Evolutionary conservation across 2,113 vertebrate genomes (phyloP), one percentile per base, ranked within the genome.

Genomic region (Saccopteryx leptura): DNA sequence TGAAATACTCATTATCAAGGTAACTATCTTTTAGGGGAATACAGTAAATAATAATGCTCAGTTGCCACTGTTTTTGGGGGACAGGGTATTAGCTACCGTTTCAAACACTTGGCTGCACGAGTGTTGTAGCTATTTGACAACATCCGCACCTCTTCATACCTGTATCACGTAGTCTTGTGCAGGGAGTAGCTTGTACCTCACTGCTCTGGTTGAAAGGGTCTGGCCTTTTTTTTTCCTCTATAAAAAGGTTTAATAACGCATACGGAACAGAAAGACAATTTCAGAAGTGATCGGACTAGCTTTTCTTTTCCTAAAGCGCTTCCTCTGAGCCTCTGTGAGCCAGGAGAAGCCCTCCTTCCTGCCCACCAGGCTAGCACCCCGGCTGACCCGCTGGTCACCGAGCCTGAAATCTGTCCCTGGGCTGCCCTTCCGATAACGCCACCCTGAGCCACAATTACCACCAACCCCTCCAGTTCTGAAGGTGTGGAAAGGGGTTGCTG

Each of bases 71-170:
- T 82, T 46, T 91, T 68, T 96, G 95, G 74, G 24, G 86, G 69
- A 72, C 54, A 58, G 48, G 48, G 90, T 94, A 54, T 74, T 46
- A 94, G 11, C 50, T 91, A 80, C 91, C 23, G 50, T 81, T 87
- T 93, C 56, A 54, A 83, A 93, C 5, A 52, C 33, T 84, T 76
- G 23, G 69, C 86, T 89, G 52, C 54, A n/a, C 28, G 23, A 96
- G 39, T 79, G 75, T 65, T 97, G 91, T 92, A 90, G 95, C 95
- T 80, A 76, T 91, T 74, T 85, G 94, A 97, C 86, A 74, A 48
- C 6, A 48, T 56, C 31, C 23, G 60, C 88, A 39, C 93, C 33
- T 86, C 46, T 56, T 86, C 46, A 33, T 96, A 91, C 68, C 74
- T 85, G n/a, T 48, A 39, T 65, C 92, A 56, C 95, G 21, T 33